These are phyloP conservation scores for Cheilosia urbana DNA, from an alignment of 2,888 invertebrate species.

Conservation along the genomic window DNA sequence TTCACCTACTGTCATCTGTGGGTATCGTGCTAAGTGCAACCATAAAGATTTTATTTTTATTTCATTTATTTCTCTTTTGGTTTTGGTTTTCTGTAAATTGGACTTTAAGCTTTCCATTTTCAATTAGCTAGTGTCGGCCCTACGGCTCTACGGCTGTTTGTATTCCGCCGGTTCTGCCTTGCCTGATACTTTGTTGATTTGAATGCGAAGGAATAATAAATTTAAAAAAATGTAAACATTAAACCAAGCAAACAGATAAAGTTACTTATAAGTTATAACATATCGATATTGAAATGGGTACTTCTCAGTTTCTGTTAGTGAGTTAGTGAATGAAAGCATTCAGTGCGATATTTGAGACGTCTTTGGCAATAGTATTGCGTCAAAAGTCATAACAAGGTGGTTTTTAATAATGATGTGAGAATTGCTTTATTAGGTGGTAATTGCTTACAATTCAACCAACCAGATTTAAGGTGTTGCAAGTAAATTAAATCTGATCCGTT, in stretches of 20 bases:
- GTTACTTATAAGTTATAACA: conserved; percentile 20
- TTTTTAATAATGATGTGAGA: too few relatives aligned
- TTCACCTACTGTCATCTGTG: not conserved
- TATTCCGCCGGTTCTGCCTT: not conserved
- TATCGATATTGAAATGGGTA: conserved; percentile 4
- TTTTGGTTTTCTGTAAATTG: not conserved
- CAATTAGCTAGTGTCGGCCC: not conserved
- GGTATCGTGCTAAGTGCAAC: not conserved
- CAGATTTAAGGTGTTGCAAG: too few relatives aligned
- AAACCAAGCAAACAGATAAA: conserved; percentile 29
- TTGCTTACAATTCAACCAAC: too few relatives aligned
- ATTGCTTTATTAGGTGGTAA: too few relatives aligned
- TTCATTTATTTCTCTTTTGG: not conserved
- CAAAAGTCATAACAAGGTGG: not conserved
- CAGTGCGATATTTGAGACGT: not conserved
- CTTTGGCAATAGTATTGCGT: not conserved
- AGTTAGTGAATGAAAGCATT: not conserved
- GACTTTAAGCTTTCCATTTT: not conserved
- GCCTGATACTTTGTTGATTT: conserved; percentile 7
- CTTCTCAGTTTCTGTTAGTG: conserved; percentile 22
- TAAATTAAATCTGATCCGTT: too few relatives aligned
- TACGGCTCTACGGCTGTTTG: not conserved
- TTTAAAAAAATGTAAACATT: not conserved
- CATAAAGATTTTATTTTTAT: not conserved
- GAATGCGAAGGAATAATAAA: not conserved